A percentile compares a stretch with the other conserved stretches of the same genome.
Conservation (phyloP, 2,797 vertebrate species). For the Phyllotis vaccarum region DNA sequence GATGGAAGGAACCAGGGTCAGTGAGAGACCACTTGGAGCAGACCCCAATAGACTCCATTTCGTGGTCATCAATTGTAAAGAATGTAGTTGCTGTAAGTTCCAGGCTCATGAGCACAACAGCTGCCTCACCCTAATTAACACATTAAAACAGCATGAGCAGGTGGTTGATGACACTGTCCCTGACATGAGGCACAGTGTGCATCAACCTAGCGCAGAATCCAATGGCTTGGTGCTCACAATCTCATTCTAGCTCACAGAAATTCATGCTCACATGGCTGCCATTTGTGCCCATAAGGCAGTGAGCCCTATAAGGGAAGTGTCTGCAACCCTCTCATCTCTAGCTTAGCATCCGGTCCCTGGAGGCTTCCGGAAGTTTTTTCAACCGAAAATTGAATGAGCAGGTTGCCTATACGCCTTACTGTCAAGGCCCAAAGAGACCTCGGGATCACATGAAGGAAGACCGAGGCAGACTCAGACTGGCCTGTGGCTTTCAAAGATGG, state of each 20-base stretch:
- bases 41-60: accelerated
- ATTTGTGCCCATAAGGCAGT: neutral
- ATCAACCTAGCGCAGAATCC: neutral
- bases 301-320: neutral
- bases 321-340: neutral
- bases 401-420: neutral
- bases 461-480: neutral
- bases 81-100: accelerated
- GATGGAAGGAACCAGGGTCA: neutral
- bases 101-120: neutral
- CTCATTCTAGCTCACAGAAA: accelerated
- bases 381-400: neutral
- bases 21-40: neutral
- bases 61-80: neutral
- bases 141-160: neutral
- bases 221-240: accelerated
- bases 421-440: neutral
- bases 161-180: neutral
- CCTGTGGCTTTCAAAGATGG: neutral
- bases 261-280: accelerated
- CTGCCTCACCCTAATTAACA: neutral
- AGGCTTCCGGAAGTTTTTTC: neutral
- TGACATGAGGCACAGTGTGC: neutral
- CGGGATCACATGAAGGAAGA: neutral
- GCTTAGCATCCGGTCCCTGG: neutral